Evolutionary conservation across 2,888 invertebrate genomes (phyloP).

Genomic region (Erebia palarica): DNA sequence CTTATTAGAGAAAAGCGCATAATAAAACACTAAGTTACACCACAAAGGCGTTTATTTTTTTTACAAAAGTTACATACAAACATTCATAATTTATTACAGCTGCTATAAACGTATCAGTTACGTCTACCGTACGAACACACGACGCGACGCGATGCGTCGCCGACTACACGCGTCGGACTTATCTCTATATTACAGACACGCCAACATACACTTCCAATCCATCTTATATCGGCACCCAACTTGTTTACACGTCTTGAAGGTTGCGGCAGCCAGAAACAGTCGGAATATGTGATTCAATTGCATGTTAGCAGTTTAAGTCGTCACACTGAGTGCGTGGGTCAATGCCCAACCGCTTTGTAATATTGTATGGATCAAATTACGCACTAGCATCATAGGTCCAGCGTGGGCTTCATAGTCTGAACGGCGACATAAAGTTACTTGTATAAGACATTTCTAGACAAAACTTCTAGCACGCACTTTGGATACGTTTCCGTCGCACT

Average conservation of each 20-base stretch:
- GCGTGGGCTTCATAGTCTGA: too few relatives aligned
- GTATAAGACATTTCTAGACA: not conserved
- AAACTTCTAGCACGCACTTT: not conserved
- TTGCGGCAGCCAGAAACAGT: not conserved
- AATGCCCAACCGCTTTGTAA: too few relatives aligned
- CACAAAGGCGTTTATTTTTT: constrained; percentile 62
- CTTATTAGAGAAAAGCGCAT: not conserved
- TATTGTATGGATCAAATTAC: too few relatives aligned
- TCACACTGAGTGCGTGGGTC: not conserved
- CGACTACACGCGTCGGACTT: constrained; percentile 9
- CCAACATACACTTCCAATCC: constrained; percentile 1
- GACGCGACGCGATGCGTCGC: constrained; percentile 6
- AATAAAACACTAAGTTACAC: constrained; percentile 49
- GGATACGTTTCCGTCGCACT: not conserved
- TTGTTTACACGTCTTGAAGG: not conserved
- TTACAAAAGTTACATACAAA: constrained; percentile 82
- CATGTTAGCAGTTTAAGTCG: not conserved
- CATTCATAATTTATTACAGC: constrained; percentile 71
- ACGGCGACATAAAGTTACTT: not conserved
- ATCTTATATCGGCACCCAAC: not conserved
- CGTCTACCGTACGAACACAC: constrained; percentile 45
- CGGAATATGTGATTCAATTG: not conserved
- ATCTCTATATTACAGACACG: constrained; percentile 11
- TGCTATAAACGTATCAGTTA: constrained; percentile 50
- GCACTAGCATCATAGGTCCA: too few relatives aligned